Base-by-base conservation (phyloP, 2,113 vertebrate species). In the Mesocricetus auratus region DNA sequence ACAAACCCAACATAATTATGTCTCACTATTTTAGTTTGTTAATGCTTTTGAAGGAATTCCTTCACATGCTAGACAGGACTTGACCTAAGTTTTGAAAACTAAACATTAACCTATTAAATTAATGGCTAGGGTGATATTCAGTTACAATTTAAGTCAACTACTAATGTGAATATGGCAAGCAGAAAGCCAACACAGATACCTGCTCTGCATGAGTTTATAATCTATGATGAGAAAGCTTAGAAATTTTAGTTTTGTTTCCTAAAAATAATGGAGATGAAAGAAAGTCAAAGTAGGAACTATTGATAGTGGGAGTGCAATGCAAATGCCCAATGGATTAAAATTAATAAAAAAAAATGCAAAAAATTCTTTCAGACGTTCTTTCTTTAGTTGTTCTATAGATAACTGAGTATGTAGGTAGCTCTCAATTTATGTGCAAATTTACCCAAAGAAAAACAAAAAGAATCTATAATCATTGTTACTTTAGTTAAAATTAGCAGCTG, bases 241-340 rank as follows among this genome's bases (percentile, higher is more conserved):
- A 21, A 77, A 93, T 86, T 73, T 94, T 53, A 95, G 53, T 92
- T 95, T 82, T 97, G 50, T 26, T 91, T 93, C 74, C 86, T 1
- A 29, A 87, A 29, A 96, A 93, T 2, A 90, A 73, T 9, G 29
- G 29, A 75, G 24, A 75, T 64, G 93, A 69, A 6, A 92, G 5
- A 89, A 94, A 15, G 74, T 26, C 8, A 92, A 94, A 73, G 4
- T 26, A 17, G 8, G 33, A 53, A 89, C 89, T 86, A 45, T 5
- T 94, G 69, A 94, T 7, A 11, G 45, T 79, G 36, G 3, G 86
- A 96, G 45, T 91, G 3, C 83, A 86, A 16, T 89, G 56, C 45
- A 88, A 93, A 94, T 64, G 8, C 17, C 73, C 92, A 77, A 45
- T 75, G 26, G 45, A 75, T n/a, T 42, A 88, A 33, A 93, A 60